Evolutionary conservation across 2,888 invertebrate species (phyloP), one percentile per base, ranked within the genome.

Genomic region (Dromius quadrimaculatus): DNA sequence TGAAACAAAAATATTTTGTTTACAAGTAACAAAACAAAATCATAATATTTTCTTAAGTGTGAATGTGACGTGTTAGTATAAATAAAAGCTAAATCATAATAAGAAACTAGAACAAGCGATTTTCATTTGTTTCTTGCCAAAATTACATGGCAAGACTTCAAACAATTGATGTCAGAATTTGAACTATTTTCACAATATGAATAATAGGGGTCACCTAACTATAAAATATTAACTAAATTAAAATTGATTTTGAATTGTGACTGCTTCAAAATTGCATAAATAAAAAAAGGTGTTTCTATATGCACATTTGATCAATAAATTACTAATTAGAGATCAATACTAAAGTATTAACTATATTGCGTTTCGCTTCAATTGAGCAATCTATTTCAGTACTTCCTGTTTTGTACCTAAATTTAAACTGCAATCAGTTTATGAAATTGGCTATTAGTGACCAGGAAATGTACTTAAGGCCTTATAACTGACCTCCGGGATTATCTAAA

Each of bases 61-160:
- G n/a, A n/a, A n/a, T n/a, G n/a, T n/a, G n/a, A n/a, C n/a, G n/a
- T n/a, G n/a, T n/a, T 15, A 1, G 36, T 36, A 8, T 15, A 19
- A 45, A 45, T 45, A 22, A 23, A 28, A 28, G 5, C 15, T 11
- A 15, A 28, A 15, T 54, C 28, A 54, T 54, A 11, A 11, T 43
- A 62, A 2, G 13, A 43, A 62, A 15, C 9, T 19, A 50, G 28
- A 23, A 13, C 28, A 50, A 50, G 23, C 11, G 1, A 23, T 50
- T 50, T 50, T 50, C 50, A 43, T 22, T 62, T 41, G 23, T 62
- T 15, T 13, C 11, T 20, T 54, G 50, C 50, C 50, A 54, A 54
- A 54, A 4, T 3, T 15, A 19, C 41, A 41, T 54, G 50, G 50
- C 50, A 54, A 15, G 5, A 54, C 15, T 28, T 54, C 50, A 54